Percentiles rank a stretch among this genome's conserved stretches.
phyloP scores from a whole-genome alignment of 2,888 invertebrate species.

The Drosophila birchii region DNA sequence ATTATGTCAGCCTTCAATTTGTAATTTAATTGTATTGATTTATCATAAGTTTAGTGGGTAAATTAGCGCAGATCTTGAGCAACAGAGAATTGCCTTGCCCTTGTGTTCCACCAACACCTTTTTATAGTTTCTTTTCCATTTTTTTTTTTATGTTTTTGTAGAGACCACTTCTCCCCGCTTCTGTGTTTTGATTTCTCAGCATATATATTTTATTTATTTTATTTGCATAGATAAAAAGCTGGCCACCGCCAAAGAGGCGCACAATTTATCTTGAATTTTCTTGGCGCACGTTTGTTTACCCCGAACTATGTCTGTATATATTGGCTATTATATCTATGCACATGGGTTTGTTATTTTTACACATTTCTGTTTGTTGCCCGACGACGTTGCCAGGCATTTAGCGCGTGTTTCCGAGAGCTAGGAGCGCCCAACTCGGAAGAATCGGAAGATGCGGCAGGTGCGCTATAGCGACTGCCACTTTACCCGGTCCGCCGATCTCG shows the following conservation, averaged over 20 bases:
- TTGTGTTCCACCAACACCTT: slow-evolving; percentile 16
- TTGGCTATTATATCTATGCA: slow-evolving; percentile 37
- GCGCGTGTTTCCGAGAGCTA: slow-evolving; percentile 38
- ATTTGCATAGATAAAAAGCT: slow-evolving; percentile 62
- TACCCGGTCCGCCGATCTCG: slow-evolving; percentile 24
- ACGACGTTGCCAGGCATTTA: slow-evolving; percentile 39
- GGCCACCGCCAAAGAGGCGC: slow-evolving; percentile 28
- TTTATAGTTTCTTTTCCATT: slow-evolving; percentile 9
- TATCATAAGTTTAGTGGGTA: neutral
- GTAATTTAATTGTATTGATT: slow-evolving; percentile 18
- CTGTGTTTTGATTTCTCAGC: slow-evolving; percentile 42
- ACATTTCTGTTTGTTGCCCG: slow-evolving; percentile 50
- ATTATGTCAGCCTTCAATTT: slow-evolving; percentile 1
- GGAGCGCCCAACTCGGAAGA: neutral
- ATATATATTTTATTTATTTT: slow-evolving; percentile 40
- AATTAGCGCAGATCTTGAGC: slow-evolving; percentile 5
- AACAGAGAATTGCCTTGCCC: slow-evolving; percentile 9
- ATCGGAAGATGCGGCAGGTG: slow-evolving; percentile 64
- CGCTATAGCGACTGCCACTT: slow-evolving; percentile 65
- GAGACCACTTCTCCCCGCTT: slow-evolving; percentile 6
- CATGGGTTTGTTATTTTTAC: slow-evolving; percentile 71
- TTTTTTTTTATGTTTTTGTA: neutral
- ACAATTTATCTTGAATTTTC: slow-evolving; percentile 64
- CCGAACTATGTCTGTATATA: slow-evolving; percentile 36
- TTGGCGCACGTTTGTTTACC: slow-evolving; percentile 52